Evolutionary conservation across 1,140 invertebrate genomes (phyloP), one percentile per base, ranked within the genome.

Genomic region (Tyrophagus putrescentiae): DNA sequence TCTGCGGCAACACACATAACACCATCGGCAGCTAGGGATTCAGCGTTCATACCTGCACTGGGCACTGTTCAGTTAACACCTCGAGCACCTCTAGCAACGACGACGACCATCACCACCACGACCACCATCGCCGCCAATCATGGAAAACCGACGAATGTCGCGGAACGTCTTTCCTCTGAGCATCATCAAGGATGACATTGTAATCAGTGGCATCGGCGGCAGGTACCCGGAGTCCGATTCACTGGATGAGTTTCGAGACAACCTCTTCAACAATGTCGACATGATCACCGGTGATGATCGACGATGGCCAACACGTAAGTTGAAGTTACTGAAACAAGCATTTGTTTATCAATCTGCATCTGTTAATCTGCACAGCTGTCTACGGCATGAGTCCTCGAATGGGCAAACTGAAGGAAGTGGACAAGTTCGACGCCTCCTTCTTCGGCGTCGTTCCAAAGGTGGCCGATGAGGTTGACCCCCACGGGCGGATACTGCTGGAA

Each of bases 401-500:
- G 54, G 60, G 61, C 13, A 62, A 62, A 60, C 13, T 62, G 13
- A 59, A 59, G 16, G 61, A 60, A 29, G 44, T 62, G 13, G 41
- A 42, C 21, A 62, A 62, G 39, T 62, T 62, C 27, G 61, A 62
- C 36, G 31, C 56, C 7, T 31, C 62, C 42, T 63, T 52, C 50
- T 62, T 62, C 33, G 44, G 44, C 25, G 56, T 62, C 9, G 23
- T 32, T n/a, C 42, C 39, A 11, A 42, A 60, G 21, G 53, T 31
- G 11, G 63, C 63, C 18, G 39, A 62, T 50, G 52, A 62, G 16
- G 52, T 64, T 11, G 93, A 97, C 71, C 92, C 94, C 2, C 87
- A 96, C 71, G 73, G 95, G 39, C 77, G 93, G 62, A 76, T 96
- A 66, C 73, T 98, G 27, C 77, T 97, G 4, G 94, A 98, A 75